Evolutionary conservation across 2,888 invertebrate genomes (phyloP), one percentile per base, ranked within the genome.

Genomic region (Strigamia crassipes): DNA sequence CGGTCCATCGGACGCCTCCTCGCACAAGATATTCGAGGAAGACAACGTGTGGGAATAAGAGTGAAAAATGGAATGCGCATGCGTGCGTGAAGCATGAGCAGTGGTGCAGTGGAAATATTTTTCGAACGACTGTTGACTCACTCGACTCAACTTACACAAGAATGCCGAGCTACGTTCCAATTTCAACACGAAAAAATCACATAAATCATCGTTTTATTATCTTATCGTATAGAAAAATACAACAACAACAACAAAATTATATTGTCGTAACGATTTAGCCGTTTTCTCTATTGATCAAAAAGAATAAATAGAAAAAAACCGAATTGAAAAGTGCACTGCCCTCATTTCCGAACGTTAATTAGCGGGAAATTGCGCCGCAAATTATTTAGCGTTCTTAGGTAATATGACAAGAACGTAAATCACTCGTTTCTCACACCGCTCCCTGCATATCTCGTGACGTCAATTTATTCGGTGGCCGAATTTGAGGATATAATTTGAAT

Each of bases 21-120:
- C 73, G 73, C 73, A 73, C 73, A 73, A 73, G 73, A 73, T 73
- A 73, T 73, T 73, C 73, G 73, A 73, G 73, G 73, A 73, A 73
- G 73, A 73, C 73, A 73, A 73, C 73, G 73, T 73, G 73, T 73
- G 73, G 73, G 73, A 73, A 73, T 31, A 73, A 51, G 18, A 38
- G 31, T 18, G 61, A 73, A 73, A 73, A 73, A 27, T 73, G 73
- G 73, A 73, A 73, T 31, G 73, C 73, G 73, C 73, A 73, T 73
- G 73, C 73, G 73, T 73, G 73, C 73, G 73, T 73, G 73, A 73
- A 73, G 73, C 73, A 31, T 73, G 73, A 73, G 73, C 73, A 73
- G 73, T 27, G 73, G 73, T 73, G 73, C 73, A 73, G 31, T 9
- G 10, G 73, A 73, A 73, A 73, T 73, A 73, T 73, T 73, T 73